Evolutionary conservation across 1,140 invertebrate species (phyloP).

Genomic region (Drosophila neocordata): DNA sequence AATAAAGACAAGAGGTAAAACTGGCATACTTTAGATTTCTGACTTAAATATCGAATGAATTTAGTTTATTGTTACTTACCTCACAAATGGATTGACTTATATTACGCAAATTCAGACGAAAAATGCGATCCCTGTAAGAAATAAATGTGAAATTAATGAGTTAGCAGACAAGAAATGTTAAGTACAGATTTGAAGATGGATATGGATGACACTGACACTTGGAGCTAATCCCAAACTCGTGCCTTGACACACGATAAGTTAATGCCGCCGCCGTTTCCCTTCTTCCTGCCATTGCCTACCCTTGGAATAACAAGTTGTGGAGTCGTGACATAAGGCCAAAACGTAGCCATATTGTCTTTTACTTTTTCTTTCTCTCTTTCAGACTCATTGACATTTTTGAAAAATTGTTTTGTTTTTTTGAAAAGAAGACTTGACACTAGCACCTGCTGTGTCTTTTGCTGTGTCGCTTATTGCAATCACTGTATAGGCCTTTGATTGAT

Average conservation of each 20-base stretch:
- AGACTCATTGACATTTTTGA: constrained; percentile 71
- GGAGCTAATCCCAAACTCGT: constrained; percentile 66
- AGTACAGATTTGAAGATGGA: constrained; percentile 15
- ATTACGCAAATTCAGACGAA: constrained; percentile 88
- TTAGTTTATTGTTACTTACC: constrained; percentile 83
- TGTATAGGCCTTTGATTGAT: constrained; percentile 52
- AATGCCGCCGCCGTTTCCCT: constrained; percentile 40
- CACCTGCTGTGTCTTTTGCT: constrained; percentile 40
- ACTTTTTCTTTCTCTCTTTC: constrained; percentile 5
- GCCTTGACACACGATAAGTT: constrained; percentile 67
- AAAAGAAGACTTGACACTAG: neutral
- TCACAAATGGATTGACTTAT: constrained; percentile 89
- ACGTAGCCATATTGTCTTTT: neutral
- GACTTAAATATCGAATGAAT: neutral
- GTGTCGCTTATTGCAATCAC: constrained; percentile 58
- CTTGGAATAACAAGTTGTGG: constrained; percentile 19
- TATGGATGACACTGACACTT: constrained; percentile 39
- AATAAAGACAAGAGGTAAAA: neutral
- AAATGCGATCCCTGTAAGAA: constrained; percentile 87
- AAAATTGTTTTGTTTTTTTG: constrained; percentile 52
- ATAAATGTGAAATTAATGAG: constrained; percentile 35
- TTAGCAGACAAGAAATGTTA: constrained; percentile 48
- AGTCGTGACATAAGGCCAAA: constrained; percentile 35
- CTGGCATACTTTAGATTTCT: no score
- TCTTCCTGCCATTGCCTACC: constrained; percentile 4